Evolutionary conservation across 2,888 invertebrate species (phyloP).

Genomic region (Ophion ellenae): DNA sequence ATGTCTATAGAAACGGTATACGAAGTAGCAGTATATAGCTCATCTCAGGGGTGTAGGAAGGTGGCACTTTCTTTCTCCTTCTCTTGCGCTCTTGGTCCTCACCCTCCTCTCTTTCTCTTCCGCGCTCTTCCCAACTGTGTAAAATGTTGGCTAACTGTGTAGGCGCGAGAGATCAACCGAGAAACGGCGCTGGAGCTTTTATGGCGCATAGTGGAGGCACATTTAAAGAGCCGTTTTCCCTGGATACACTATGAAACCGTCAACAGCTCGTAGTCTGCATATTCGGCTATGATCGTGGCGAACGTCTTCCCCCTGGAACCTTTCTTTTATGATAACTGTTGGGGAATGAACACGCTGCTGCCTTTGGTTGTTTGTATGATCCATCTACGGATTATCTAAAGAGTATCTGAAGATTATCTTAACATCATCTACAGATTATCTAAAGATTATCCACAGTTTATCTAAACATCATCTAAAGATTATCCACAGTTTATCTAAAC

Average conservation of each 20-base stretch:
- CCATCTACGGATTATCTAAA: neutral
- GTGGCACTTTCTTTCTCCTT: constrained; percentile 15
- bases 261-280: constrained; percentile 29
- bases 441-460: no score
- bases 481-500: no score
- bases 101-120: neutral
- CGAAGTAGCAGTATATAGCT: constrained; percentile 53
- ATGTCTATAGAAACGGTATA: constrained; percentile 71
- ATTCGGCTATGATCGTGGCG: constrained; percentile 58
- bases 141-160: constrained; percentile 50
- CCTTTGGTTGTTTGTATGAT: neutral
- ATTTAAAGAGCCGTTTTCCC: constrained; percentile 81
- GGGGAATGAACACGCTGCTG: neutral
- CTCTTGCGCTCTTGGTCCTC: neutral
- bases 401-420: no score
- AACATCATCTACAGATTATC: no score
- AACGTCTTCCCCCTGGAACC: constrained; percentile 76
- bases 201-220: constrained; percentile 82
- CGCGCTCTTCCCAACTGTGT: constrained; percentile 32
- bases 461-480: no score
- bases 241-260: constrained; percentile 62
- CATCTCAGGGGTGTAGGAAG: constrained; percentile 40
- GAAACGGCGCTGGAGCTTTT: constrained; percentile 76
- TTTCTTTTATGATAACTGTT: constrained; percentile 78
- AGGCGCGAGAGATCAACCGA: constrained; percentile 70